These are phyloP conservation scores for Cyprinella venusta DNA, from an alignment of 2,797 vertebrate species.

Conservation along the genomic window DNA sequence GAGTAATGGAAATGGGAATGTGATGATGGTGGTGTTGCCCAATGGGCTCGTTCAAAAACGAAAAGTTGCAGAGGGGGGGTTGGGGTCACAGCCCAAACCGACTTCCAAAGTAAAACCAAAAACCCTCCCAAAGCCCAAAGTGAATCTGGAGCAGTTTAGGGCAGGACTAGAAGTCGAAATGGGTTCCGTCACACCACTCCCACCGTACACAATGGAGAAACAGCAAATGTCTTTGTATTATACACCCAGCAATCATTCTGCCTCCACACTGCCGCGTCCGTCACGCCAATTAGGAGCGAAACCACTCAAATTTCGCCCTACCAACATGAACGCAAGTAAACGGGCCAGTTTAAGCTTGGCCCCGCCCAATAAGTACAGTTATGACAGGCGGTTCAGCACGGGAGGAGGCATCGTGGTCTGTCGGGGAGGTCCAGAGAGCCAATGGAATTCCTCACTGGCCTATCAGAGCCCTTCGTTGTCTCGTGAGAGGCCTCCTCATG, in stretches of 20 bases:
- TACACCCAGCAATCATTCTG: slow-evolving; percentile 80
- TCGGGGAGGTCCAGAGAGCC: slow-evolving; percentile 47
- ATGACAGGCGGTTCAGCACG: slow-evolving; percentile 56
- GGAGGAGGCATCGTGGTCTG: slow-evolving; percentile 51
- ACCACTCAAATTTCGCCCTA: slow-evolving; percentile 33
- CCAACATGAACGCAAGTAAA: slow-evolving; percentile 49
- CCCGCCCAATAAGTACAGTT: not conserved
- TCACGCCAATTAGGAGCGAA: slow-evolving; percentile 32
- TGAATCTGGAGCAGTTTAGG: slow-evolving; percentile 65
- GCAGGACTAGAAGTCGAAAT: slow-evolving; percentile 83
- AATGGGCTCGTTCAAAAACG: slow-evolving; percentile 76
- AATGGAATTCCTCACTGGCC: slow-evolving; percentile 55
- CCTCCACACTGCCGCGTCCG: slow-evolving; percentile 78
- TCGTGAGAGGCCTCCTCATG: slow-evolving; percentile 14
- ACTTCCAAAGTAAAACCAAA: slow-evolving; percentile 55
- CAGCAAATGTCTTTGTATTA: slow-evolving; percentile 68
- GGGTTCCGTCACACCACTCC: slow-evolving; percentile 84
- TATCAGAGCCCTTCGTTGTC: slow-evolving; percentile 53
- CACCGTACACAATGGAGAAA: slow-evolving; percentile 70
- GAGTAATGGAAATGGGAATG: slow-evolving; percentile 84
- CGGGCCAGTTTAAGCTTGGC: slow-evolving; percentile 51
- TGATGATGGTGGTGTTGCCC: slow-evolving; percentile 73
- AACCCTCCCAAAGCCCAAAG: slow-evolving; percentile 87
- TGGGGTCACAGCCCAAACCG: slow-evolving; percentile 38
- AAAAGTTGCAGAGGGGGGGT: slow-evolving; percentile 35